Base-by-base conservation (phyloP, 2,888 invertebrate species). In the Pristionchus mayeri region DNA sequence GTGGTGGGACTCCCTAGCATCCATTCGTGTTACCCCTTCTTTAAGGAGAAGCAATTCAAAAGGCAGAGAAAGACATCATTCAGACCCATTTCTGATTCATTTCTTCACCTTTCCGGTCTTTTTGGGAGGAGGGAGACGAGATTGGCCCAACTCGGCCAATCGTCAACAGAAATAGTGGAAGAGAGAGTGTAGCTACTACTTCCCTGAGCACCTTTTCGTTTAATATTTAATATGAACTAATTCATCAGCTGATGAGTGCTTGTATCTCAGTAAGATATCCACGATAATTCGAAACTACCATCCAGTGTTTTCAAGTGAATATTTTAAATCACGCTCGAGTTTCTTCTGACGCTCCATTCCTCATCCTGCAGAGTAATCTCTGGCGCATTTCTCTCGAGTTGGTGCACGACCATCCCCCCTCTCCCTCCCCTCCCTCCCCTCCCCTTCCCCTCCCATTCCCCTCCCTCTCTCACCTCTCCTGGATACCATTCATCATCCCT, bases 91-190 rank as follows among this genome's bases (percentile, higher is more conserved):
- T 57, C n/a, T 57, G 57, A 57, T 27, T 57, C 57, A 57, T 57
- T 57, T 57, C 57, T 57, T 57, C 57, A 57, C 57, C 57, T 57
- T 57, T 57, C 57, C 57, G 24, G 57, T 57, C 57, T 57, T n/a
- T 27, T 27, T 57, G 27, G 57, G n/a, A 7, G 24, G 57, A 57
- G 57, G 27, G 57, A 57, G 18, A 57, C 57, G 57, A 57, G 24
- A 57, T 57, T 57, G 57, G 57, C 24, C n/a, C n/a, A 24, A 24
- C 24, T 6, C 57, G n/a, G 11, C n/a, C 27, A 57, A n/a, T 57
- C 57, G 57, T 57, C 57, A 57, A 57, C 57, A 57, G 18, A 57
- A 57, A n/a, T 24, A 52, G n/a, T 52, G 2, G 52, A 52, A 21
- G 52, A 52, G 52, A 0, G 52, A 21, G n/a, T 16, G n/a, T 16